Evolutionary conservation across 2,797 vertebrate genomes (phyloP).

Genomic region (Oreochromis mossambicus): DNA sequence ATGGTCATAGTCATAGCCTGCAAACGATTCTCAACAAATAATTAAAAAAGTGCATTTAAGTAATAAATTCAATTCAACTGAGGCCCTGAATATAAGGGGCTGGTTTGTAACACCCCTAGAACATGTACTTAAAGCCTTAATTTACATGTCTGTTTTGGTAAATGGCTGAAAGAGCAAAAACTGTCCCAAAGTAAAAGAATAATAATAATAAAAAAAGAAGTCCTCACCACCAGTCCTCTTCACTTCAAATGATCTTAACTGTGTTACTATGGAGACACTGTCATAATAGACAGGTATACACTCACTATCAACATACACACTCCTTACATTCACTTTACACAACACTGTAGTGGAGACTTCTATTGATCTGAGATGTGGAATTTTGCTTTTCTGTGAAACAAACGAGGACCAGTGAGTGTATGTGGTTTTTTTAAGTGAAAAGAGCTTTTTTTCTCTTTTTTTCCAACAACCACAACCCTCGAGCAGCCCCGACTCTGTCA

Average conservation of each 20-base stretch:
- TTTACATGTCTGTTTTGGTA: background rate
- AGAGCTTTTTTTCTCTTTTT: accelerated
- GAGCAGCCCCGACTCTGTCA: background rate
- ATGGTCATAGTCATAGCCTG: background rate
- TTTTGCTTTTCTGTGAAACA: background rate
- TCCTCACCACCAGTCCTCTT: background rate
- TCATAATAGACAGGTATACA: background rate
- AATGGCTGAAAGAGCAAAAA: background rate
- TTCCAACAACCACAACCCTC: background rate
- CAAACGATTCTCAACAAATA: background rate
- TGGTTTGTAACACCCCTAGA: background rate
- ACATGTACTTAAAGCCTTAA: background rate
- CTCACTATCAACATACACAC: background rate
- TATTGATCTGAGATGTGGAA: background rate
- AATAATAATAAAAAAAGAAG: background rate
- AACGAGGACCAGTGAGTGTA: background rate
- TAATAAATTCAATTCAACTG: background rate
- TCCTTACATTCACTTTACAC: background rate
- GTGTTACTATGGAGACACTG: background rate
- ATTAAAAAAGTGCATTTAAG: background rate
- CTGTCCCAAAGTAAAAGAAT: background rate
- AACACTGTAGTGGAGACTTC: background rate
- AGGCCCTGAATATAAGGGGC: background rate
- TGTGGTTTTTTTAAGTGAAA: background rate
- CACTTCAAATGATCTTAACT: background rate